Conservation (phyloP, 2,113 vertebrate species). For the Cranoglanis bouderius region DNA sequence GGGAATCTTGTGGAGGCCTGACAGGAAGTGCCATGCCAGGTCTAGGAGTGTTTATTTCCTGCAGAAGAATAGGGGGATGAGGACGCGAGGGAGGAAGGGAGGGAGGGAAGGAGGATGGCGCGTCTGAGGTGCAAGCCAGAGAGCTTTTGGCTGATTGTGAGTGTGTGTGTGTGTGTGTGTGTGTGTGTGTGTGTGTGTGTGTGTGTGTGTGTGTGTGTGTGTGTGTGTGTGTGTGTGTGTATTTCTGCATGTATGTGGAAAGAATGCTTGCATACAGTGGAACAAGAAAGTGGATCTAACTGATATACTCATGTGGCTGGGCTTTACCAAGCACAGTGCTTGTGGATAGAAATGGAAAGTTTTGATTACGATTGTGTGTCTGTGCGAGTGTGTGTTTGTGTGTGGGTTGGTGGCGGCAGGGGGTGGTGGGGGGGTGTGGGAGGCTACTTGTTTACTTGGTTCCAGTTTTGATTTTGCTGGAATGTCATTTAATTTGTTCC, state of each 20-base stretch:
- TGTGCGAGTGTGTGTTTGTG: not conserved
- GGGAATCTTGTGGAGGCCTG: slow-evolving; percentile 10
- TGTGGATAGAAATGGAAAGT: slow-evolving; percentile 10
- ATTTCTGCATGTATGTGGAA: slow-evolving; percentile 26
- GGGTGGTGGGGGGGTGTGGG: not conserved
- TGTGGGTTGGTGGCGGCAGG: not conserved
- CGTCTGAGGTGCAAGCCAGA: slow-evolving; percentile 21
- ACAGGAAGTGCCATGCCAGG: slow-evolving; percentile 39
- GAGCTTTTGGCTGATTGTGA: not conserved
- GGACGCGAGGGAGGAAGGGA: slow-evolving; percentile 27
- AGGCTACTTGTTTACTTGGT: slow-evolving; percentile 37
- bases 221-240: slow-evolving; percentile 32
- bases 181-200: no score
- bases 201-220: slow-evolving; percentile 13
- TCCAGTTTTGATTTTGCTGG: slow-evolving; percentile 43
- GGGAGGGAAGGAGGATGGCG: slow-evolving; percentile 23
- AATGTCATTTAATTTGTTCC: slow-evolving; percentile 38
- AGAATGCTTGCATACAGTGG: not conserved
- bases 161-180: slow-evolving; percentile 41
- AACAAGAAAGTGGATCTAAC: not conserved
- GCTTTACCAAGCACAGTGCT: not conserved
- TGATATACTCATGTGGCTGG: not conserved
- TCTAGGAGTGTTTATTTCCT: slow-evolving; percentile 34
- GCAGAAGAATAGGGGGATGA: slow-evolving; percentile 36
- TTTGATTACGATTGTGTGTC: not conserved